These are phyloP conservation scores for Acrocyrtus sp. DNA, from an alignment of 2,888 invertebrate species.

Conservation along the genomic window DNA sequence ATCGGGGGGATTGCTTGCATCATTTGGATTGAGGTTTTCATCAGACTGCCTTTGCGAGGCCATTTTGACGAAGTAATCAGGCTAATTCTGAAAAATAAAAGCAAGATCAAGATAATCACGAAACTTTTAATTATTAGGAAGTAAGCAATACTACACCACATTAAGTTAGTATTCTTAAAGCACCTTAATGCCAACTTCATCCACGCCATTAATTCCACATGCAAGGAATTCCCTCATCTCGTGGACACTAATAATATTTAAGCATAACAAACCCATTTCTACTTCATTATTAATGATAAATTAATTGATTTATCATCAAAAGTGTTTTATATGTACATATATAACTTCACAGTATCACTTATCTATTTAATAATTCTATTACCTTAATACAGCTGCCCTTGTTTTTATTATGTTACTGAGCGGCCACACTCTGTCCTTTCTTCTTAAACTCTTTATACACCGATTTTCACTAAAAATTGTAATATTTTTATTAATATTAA, in stretches of 20 bases:
- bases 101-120: too few relatives aligned
- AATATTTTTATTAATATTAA: too few relatives aligned
- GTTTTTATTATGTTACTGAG: too few relatives aligned
- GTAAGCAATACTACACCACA: too few relatives aligned
- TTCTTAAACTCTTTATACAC: too few relatives aligned
- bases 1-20: neutral
- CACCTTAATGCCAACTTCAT: neutral
- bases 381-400: too few relatives aligned
- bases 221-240: neutral
- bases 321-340: neutral
- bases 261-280: neutral
- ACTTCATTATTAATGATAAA: neutral
- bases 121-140: too few relatives aligned
- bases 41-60: slow-evolving; percentile 9
- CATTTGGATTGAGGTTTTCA: slow-evolving; percentile 21
- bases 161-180: too few relatives aligned
- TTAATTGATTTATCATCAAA: neutral
- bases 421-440: too few relatives aligned
- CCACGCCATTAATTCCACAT: neutral
- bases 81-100: neutral
- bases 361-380: too few relatives aligned
- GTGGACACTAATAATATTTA: neutral
- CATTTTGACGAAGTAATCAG: slow-evolving; percentile 19
- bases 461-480: too few relatives aligned
- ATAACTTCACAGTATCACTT: neutral